Conservation (phyloP, 2,797 vertebrate genomes). For the Furcifer pardalis region DNA sequence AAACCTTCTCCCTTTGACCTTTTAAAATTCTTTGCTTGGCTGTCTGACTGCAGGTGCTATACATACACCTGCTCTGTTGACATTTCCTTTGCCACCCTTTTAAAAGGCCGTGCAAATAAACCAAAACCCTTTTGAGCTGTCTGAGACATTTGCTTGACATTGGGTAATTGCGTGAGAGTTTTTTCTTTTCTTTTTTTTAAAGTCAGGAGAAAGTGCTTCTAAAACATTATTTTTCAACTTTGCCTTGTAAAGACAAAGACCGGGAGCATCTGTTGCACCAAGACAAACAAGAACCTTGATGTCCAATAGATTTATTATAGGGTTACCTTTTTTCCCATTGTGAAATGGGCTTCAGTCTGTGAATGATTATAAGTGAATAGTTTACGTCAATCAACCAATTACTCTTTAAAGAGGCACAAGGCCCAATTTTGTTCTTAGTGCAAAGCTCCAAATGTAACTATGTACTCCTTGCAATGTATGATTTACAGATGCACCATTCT, state of each 20-base stretch:
- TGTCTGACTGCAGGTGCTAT: conserved; percentile 15
- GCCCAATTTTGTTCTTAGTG: not conserved
- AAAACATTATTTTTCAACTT: conserved; percentile 8
- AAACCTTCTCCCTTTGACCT: conserved; percentile 39
- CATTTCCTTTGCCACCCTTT: conserved; percentile 10
- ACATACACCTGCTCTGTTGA: conserved; percentile 32
- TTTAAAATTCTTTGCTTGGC: conserved; percentile 27
- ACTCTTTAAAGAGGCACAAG: not conserved
- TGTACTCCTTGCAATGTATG: not conserved
- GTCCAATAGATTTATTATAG: not conserved
- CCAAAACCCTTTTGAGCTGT: not conserved
- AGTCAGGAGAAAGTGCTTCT: conserved; percentile 17
- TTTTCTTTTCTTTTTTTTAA: not conserved
- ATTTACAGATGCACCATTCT: not conserved
- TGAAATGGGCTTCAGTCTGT: not conserved
- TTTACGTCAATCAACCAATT: not conserved
- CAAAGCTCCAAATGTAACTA: not conserved
- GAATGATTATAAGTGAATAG: not conserved
- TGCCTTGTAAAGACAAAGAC: not conserved
- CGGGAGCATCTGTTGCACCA: not conserved
- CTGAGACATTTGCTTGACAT: not conserved
- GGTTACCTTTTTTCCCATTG: not conserved
- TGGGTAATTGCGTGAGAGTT: not conserved
- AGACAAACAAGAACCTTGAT: not conserved
- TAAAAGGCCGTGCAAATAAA: conserved; percentile 16